phyloP scores from a whole-genome alignment of 53 echinoderm and acorn worm genomes.

The Echinarachnius parma region DNA sequence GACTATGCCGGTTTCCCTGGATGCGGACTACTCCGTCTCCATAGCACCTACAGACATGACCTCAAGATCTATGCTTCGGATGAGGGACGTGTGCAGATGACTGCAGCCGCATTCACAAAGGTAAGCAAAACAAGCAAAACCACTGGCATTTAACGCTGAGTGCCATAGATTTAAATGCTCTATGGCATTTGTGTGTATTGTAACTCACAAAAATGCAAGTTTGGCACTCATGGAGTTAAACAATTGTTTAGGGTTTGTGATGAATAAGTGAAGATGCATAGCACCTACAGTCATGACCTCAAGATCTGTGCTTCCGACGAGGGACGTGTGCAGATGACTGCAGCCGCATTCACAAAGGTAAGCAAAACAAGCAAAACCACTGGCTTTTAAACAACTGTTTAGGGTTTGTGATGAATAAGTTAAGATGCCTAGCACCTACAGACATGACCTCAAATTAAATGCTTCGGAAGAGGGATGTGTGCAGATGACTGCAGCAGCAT shows the following conservation, averaged over 20 bases:
- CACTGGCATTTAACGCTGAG: too few relatives aligned
- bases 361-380: not conserved
- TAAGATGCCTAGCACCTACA: conserved; percentile 93
- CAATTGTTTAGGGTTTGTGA: too few relatives aligned
- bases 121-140: conserved; percentile 21
- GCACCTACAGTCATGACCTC: conserved; percentile 87
- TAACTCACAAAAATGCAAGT: too few relatives aligned
- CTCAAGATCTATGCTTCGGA: conserved; percentile 94
- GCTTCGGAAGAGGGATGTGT: conserved; percentile 96
- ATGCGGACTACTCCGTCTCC: conserved; percentile 86
- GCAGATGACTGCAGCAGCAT: conserved; percentile 96
- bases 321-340: conserved; percentile 96
- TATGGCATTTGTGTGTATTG: too few relatives aligned
- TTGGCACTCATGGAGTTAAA: too few relatives aligned
- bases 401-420: too few relatives aligned
- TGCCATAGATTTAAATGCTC: too few relatives aligned
- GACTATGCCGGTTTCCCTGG: conserved; percentile 98
- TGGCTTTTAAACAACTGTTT: too few relatives aligned
- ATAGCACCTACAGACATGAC: conserved; percentile 91
- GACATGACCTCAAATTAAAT: conserved; percentile 87
- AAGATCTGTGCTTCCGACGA: conserved; percentile 96
- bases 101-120: conserved; percentile 96
- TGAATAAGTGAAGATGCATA: too few relatives aligned
- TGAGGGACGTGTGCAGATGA: conserved; percentile 97
- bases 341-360: conserved; percentile 96